Percentiles rank a stretch among this genome's conserved stretches.
These are phyloP conservation scores for Myiagra hebetior DNA, from an alignment of 2,113 vertebrate species.

Conservation along the genomic window DNA sequence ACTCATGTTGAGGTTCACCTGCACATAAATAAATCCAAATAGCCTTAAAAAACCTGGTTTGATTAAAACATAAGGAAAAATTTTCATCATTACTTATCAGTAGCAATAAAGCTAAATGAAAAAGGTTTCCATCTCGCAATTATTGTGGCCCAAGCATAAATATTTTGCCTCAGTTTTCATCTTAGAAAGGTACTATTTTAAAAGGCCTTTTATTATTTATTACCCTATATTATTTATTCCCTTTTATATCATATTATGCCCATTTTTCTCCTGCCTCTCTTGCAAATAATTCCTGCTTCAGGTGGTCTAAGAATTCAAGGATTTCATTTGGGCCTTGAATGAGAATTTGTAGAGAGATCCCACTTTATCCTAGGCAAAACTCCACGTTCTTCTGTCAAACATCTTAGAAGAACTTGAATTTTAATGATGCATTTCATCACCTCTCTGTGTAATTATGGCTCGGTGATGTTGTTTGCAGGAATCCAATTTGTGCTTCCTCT, in stretches of 20 bases:
- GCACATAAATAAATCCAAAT: not conserved
- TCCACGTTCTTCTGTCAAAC: not conserved
- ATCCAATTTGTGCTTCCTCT: not conserved
- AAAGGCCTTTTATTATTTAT: not conserved
- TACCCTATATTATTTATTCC: not conserved
- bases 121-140: not conserved
- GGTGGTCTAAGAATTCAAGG: too few relatives aligned
- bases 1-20: not conserved
- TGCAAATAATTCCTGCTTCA: not conserved
- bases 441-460: not conserved
- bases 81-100: not conserved
- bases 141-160: not conserved
- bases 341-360: not conserved
- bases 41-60: fast-evolving
- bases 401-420: not conserved
- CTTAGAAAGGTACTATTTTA: not conserved
- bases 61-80: not conserved
- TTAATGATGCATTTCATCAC: not conserved
- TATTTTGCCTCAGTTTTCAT: not conserved
- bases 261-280: not conserved
- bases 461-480: not conserved
- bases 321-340: not conserved
- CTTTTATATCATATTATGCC: not conserved
- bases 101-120: not conserved
- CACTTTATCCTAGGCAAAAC: not conserved